These are phyloP conservation scores for Paragorgia papillata DNA, from an alignment of 92 coral and sea anemone species.

Conservation along the genomic window DNA sequence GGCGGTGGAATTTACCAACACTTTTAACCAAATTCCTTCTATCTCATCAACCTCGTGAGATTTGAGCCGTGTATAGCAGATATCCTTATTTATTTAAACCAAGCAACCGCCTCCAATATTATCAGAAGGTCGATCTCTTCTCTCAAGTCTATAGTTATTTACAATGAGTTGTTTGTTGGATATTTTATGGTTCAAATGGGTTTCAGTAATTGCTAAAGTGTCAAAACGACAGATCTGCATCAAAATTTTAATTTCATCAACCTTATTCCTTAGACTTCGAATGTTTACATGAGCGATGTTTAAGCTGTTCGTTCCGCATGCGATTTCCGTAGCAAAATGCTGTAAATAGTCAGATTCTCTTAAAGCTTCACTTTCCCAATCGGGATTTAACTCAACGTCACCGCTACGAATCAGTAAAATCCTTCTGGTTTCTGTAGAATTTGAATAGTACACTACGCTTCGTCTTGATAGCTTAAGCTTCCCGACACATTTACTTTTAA, in stretches of 20 bases:
- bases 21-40: slow-evolving; percentile 52
- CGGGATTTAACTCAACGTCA: slow-evolving; percentile 2
- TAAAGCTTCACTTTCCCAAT: background rate
- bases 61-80: slow-evolving; percentile 46
- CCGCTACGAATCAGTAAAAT: background rate
- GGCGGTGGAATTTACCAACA: slow-evolving; percentile 30
- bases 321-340: slow-evolving; percentile 4
- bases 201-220: slow-evolving; percentile 52
- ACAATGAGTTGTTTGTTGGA: slow-evolving; percentile 36
- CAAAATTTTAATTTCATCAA: slow-evolving; percentile 25
- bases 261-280: slow-evolving; percentile 34
- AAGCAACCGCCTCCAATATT: slow-evolving; percentile 52
- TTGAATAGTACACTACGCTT: slow-evolving; percentile 21
- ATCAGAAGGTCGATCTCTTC: slow-evolving; percentile 35
- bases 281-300: slow-evolving; percentile 15
- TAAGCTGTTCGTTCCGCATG: background rate
- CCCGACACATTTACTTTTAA: too few species aligned
- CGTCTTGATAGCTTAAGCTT: too few species aligned
- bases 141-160: slow-evolving; percentile 28
- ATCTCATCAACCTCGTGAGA: slow-evolving; percentile 33
- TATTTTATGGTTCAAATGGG: slow-evolving; percentile 20
- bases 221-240: slow-evolving; percentile 38
- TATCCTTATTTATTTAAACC: slow-evolving; percentile 38
- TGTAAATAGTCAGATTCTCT: slow-evolving; percentile 2
- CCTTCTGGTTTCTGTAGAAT: background rate